These are phyloP conservation scores for Mesorhabditis spiculigera DNA, from an alignment of 2,888 invertebrate genomes.

Conservation along the genomic window DNA sequence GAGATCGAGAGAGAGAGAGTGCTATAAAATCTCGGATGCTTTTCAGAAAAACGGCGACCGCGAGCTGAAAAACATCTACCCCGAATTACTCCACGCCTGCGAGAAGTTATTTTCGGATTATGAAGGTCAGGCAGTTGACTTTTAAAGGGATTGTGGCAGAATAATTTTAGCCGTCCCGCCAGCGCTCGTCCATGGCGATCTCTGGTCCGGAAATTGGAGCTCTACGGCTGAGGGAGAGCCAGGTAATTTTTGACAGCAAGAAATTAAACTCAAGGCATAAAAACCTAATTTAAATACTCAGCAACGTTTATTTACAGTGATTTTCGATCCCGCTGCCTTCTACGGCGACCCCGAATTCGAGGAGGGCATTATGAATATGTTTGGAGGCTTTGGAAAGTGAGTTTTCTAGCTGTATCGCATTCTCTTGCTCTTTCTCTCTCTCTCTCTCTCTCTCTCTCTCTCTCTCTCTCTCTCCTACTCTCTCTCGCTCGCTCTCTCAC, in stretches of 20 bases:
- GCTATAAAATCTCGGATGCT: slow-evolving; percentile 6
- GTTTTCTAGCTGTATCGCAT: neutral
- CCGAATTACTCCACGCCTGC: slow-evolving; percentile 51
- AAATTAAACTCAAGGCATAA: neutral
- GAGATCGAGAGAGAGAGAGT: neutral
- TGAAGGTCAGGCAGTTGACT: slow-evolving; percentile 1
- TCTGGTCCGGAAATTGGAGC: slow-evolving; percentile 68
- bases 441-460: too few relatives aligned
- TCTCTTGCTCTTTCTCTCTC: too few relatives aligned
- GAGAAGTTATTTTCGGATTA: slow-evolving; percentile 1
- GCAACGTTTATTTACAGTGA: slow-evolving; percentile 58
- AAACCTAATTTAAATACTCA: slow-evolving; percentile 10
- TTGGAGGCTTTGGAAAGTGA: slow-evolving; percentile 63
- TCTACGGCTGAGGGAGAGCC: slow-evolving; percentile 60
- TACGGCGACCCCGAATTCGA: slow-evolving; percentile 67
- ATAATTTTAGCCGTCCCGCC: slow-evolving; percentile 60
- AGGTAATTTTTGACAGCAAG: slow-evolving; percentile 54
- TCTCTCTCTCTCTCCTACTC: too few relatives aligned
- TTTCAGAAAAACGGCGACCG: slow-evolving; percentile 53
- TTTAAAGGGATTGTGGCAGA: slow-evolving; percentile 14
- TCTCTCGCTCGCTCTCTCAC: too few relatives aligned
- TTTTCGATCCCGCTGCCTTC: slow-evolving; percentile 66
- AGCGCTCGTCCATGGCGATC: slow-evolving; percentile 67
- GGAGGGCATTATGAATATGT: slow-evolving; percentile 65
- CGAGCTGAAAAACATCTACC: slow-evolving; percentile 63